These are phyloP conservation scores for Nudaria mundana DNA, from an alignment of 2,888 invertebrate species.

Conservation along the genomic window DNA sequence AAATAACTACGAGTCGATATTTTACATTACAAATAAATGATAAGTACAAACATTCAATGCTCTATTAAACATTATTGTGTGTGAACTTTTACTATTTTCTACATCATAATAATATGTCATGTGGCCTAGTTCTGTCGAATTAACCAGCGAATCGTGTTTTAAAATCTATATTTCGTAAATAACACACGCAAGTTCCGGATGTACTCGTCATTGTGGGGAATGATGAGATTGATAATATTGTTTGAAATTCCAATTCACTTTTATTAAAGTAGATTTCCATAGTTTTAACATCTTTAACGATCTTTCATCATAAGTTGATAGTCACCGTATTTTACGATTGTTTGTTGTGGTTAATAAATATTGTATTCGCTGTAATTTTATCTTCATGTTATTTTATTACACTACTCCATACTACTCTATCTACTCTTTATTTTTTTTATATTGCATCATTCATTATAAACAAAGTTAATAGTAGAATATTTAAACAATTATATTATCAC, in stretches of 20 bases:
- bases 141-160: conserved; percentile 18
- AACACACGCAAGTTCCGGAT: conserved; percentile 35
- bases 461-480: no score
- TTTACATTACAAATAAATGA: not conserved
- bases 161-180: conserved; percentile 35
- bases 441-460: no score
- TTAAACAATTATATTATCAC: no score
- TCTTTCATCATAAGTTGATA: no score
- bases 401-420: no score
- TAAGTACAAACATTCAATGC: not conserved
- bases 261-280: no score
- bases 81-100: not conserved
- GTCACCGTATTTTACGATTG: no score
- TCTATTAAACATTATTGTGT: not conserved
- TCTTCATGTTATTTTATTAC: no score
- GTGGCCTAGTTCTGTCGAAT: conserved; percentile 36
- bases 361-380: no score
- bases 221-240: conserved; percentile 6
- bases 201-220: conserved; percentile 14
- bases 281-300: no score
- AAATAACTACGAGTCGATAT: not conserved
- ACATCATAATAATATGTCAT: conserved; percentile 12
- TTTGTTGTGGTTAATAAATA: no score
- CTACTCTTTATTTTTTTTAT: no score
- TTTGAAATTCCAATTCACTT: conserved; percentile 3